phyloP scores from a whole-genome alignment of 2,888 invertebrate species.

The Drosophila lacicola region DNA sequence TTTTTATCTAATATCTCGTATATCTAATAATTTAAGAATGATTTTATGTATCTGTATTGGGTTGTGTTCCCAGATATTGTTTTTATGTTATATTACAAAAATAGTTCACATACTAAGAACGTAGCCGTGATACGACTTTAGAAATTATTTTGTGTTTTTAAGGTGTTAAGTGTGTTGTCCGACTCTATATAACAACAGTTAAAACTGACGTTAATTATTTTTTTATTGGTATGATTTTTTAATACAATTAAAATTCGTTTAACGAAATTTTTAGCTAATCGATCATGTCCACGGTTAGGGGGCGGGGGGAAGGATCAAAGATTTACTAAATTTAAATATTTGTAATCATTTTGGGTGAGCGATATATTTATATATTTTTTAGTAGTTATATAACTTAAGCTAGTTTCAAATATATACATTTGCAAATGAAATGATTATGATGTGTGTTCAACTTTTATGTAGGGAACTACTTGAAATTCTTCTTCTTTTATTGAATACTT shows the following conservation, averaged over 20 bases:
- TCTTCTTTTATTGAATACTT: neutral
- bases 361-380: constrained; percentile 4
- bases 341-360: neutral
- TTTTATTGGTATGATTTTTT: constrained; percentile 15
- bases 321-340: neutral
- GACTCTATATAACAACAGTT: constrained; percentile 17
- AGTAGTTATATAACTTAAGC: neutral
- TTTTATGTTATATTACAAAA: constrained; percentile 41
- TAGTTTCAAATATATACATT: constrained; percentile 2
- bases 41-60: constrained; percentile 36
- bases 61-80: constrained; percentile 45
- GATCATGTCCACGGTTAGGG: neutral
- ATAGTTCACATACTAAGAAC: constrained; percentile 29
- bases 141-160: constrained; percentile 42
- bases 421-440: neutral
- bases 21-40: constrained; percentile 17
- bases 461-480: no score
- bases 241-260: constrained; percentile 22
- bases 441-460: neutral
- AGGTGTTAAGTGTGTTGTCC: constrained; percentile 23
- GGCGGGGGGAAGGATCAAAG: neutral
- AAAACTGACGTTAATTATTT: constrained; percentile 19
- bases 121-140: constrained; percentile 38
- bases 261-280: constrained; percentile 8
- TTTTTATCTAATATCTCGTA: constrained; percentile 15